Evolutionary conservation across 2,797 vertebrate genomes (phyloP).

Genomic region (Anniella stebbinsi): DNA sequence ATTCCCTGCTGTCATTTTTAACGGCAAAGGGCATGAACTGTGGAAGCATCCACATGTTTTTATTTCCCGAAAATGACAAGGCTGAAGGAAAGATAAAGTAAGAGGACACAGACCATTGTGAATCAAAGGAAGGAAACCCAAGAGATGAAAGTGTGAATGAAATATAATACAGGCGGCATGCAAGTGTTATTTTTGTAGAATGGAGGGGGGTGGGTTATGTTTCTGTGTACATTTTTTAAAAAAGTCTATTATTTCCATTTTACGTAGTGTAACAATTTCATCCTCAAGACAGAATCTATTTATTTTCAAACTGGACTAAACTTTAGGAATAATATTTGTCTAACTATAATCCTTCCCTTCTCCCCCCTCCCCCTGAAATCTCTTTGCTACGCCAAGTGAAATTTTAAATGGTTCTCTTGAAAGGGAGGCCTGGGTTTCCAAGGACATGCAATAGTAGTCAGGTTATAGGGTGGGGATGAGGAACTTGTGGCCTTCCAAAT

Average conservation of each 20-base stretch:
- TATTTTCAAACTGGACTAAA: neutral
- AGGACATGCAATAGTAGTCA: neutral
- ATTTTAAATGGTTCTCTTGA: conserved; percentile 4
- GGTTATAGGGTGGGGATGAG: too few relatives aligned
- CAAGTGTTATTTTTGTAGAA: conserved; percentile 1
- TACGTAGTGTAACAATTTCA: neutral
- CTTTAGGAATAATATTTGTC: neutral
- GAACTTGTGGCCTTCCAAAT: too few relatives aligned
- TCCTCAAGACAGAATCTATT: neutral
- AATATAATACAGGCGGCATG: neutral
- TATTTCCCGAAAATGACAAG: neutral
- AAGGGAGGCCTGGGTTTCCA: neutral
- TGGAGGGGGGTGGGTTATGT: neutral
- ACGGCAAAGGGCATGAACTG: neutral
- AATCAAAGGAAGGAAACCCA: conserved; percentile 10
- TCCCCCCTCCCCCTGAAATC: neutral
- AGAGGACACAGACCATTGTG: neutral
- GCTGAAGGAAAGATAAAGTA: conserved; percentile 3
- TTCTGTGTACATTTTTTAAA: neutral
- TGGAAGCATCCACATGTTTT: neutral
- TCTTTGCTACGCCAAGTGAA: neutral
- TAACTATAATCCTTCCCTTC: neutral
- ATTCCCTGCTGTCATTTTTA: neutral
- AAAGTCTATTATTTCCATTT: neutral
- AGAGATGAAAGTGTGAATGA: conserved; percentile 34